Evolutionary conservation across 2,113 vertebrate genomes (phyloP).

Genomic region (Brevimyrus niger): DNA sequence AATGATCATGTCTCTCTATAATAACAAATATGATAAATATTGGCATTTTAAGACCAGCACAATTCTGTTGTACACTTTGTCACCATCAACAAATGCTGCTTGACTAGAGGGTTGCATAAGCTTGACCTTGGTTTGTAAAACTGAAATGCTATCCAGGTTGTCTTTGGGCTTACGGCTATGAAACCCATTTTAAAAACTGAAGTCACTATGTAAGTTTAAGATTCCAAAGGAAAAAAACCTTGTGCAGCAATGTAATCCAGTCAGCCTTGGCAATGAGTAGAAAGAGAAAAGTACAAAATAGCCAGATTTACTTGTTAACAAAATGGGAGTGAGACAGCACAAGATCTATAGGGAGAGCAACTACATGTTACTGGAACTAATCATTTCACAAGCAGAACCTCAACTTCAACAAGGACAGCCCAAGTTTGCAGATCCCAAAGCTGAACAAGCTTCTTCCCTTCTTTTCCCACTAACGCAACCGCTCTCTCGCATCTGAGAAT

Average conservation of each 20-base stretch:
- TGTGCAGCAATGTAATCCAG: not conserved
- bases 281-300: not conserved
- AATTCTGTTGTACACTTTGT: conserved; percentile 24
- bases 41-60: not conserved
- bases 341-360: not conserved
- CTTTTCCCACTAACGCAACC: not conserved
- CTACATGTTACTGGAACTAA: not conserved
- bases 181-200: not conserved
- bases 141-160: conserved; percentile 61
- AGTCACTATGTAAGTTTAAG: not conserved
- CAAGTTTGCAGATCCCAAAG: not conserved
- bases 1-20: not conserved
- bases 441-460: not conserved
- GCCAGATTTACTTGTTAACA: not conserved
- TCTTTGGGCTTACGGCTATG: conserved; percentile 31
- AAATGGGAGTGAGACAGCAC: not conserved
- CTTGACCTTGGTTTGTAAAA: conserved; percentile 39
- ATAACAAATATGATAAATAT: not conserved
- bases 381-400: not conserved
- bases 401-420: not conserved
- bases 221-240: not conserved
- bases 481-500: not conserved
- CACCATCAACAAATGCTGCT: conserved; percentile 47
- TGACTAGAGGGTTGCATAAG: conserved; percentile 23
- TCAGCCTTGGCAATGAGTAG: not conserved